Conservation (phyloP, 2,113 vertebrate genomes). For the Mobula birostris region DNA sequence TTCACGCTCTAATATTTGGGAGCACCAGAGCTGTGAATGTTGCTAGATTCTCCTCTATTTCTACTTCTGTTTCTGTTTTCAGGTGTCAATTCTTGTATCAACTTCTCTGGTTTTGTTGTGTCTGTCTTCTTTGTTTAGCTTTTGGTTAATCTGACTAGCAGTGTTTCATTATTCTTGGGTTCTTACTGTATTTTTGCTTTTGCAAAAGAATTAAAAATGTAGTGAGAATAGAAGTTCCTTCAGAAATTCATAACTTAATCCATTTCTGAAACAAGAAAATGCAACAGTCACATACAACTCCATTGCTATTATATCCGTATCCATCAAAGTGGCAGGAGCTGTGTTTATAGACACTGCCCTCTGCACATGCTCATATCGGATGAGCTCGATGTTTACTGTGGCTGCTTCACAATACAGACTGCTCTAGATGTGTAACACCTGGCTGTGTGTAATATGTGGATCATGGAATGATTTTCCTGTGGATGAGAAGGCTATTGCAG, state of each 20-base stretch:
- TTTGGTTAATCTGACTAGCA: background rate
- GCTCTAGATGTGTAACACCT: background rate
- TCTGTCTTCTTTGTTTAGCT: background rate
- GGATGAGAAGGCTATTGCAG: background rate
- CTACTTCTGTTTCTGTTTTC: too few relatives aligned
- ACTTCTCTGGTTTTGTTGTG: background rate
- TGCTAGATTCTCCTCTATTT: background rate
- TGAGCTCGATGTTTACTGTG: background rate
- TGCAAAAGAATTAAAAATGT: background rate
- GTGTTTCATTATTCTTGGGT: background rate
- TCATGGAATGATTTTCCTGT: constrained; percentile 9
- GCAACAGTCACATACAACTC: background rate
- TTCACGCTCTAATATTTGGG: background rate
- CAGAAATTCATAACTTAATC: background rate
- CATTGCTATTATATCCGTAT: too few relatives aligned
- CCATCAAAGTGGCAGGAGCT: background rate
- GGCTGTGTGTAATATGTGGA: background rate
- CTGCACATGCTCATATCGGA: background rate
- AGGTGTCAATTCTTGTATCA: background rate
- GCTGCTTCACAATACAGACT: background rate
- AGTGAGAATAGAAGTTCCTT: background rate
- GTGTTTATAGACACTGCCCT: background rate
- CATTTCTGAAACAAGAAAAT: background rate
- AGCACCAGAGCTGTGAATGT: background rate
- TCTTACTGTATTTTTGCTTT: background rate